phyloP scores from a whole-genome alignment of 1,140 invertebrate genomes.

The Lanistes nyassanus region DNA sequence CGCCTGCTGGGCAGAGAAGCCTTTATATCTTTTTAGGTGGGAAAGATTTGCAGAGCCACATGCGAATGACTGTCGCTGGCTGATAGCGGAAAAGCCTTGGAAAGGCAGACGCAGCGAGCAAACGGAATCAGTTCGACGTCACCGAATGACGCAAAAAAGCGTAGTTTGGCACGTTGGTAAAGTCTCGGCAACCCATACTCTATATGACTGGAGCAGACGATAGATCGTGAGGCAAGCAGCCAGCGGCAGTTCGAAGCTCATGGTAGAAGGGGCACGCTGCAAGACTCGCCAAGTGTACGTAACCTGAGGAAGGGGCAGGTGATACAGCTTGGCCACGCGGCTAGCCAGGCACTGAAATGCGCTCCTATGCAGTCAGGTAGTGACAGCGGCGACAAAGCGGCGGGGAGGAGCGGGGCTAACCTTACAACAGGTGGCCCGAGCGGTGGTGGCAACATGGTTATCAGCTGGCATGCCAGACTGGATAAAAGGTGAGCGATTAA shows the following conservation, averaged over 20 bases:
- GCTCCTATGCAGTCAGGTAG: slow-evolving; percentile 23
- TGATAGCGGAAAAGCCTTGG: background rate
- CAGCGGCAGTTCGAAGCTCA: background rate
- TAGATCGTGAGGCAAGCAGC: background rate
- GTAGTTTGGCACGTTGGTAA: no score
- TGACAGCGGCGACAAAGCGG: slow-evolving; percentile 16
- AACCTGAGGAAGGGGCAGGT: no score
- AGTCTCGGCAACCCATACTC: background rate
- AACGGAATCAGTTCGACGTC: no score
- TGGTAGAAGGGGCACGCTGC: background rate
- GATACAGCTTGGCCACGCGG: background rate
- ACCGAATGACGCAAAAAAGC: no score
- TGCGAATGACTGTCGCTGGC: background rate
- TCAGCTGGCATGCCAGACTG: slow-evolving; percentile 20
- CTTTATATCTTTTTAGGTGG: background rate
- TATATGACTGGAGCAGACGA: background rate
- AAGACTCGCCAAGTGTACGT: no score
- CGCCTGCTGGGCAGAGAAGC: no score
- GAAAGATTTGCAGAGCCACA: background rate
- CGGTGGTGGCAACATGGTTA: slow-evolving; percentile 15
- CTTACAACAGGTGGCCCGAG: no score
- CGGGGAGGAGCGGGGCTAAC: background rate
- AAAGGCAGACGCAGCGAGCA: background rate
- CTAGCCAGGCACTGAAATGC: background rate
- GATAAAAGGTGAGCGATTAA: slow-evolving; percentile 22